Evolutionary conservation across 2,113 vertebrate genomes (phyloP), one percentile per base, ranked within the genome.

Genomic region (Cyanoderma ruficeps): DNA sequence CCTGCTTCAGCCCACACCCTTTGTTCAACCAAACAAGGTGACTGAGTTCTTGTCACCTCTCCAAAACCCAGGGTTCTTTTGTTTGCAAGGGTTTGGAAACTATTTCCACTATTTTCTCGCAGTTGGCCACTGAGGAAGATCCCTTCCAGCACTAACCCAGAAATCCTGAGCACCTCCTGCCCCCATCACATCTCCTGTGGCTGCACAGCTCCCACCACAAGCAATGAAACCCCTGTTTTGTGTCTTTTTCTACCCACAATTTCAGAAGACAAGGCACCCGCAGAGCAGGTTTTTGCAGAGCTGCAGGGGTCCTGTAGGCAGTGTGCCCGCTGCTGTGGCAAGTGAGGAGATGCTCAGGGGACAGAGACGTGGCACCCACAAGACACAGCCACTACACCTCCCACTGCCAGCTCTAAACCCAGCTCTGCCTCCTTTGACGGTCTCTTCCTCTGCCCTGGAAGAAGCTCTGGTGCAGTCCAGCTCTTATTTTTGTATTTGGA

Each of bases 241-340:
- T 24, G 0, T 37, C 2, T n/a, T 46, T n/a, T 46, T 16, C 50
- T 56, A 1, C 14, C 37, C 77, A 37, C 1, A 0, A 3, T 15
- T 70, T 37, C 53, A 64, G 76, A 87, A 88, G 22, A 23, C 23
- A 69, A 42, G 81, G 39, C 68, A 35, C 20, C 25, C 31, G 39
- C 35, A 22, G 18, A 41, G 6, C 6, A 31, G 4, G n/a, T 8
- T n/a, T 78, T 20, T 31, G 39, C 55, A 87, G 64, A 61, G 50
- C 65, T 78, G 79, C 83, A 71, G 33, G 8, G 39, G 15, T 55
- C n/a, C 55, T 13, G 6, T 49, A 47, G 50, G 53, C 61, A 76
- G n/a, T 0, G 0, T 37, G 23, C 31, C 46, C 7, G 25, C 53
- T 2, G 2, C 64, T 13, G 30, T 3, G 2, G 18, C 28, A 30